A percentile compares a stretch with the other conserved stretches of the same genome.
phyloP scores from a whole-genome alignment of 2,113 vertebrate species.

The Salminus brasiliensis region DNA sequence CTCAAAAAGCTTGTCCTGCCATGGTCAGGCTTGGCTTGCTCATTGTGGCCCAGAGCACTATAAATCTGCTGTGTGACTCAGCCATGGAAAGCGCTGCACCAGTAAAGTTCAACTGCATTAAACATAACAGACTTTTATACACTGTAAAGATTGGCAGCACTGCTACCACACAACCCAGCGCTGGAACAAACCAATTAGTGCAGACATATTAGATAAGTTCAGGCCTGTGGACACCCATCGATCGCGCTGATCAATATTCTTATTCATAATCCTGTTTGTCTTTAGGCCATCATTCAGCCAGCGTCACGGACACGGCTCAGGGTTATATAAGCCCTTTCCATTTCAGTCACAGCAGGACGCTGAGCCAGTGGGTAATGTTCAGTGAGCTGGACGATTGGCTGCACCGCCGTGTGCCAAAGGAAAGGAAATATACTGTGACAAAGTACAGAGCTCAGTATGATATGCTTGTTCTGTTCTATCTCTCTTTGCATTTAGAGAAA shows the following conservation, averaged over 20 bases:
- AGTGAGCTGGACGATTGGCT: not conserved
- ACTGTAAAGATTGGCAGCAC: not conserved
- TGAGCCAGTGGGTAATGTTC: not conserved
- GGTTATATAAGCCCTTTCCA: not conserved
- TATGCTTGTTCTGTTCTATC: not conserved
- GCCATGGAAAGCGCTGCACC: not conserved
- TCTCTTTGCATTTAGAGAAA: not conserved
- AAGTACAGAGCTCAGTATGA: not conserved
- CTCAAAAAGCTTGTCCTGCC: no score
- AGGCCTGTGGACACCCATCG: not conserved
- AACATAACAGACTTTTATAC: not conserved
- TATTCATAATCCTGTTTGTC: slow-evolving; percentile 22
- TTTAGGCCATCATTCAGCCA: not conserved
- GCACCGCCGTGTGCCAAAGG: not conserved
- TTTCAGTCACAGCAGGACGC: not conserved
- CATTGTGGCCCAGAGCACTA: no score
- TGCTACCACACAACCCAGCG: not conserved
- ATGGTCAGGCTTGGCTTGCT: no score
- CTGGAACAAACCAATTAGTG: not conserved
- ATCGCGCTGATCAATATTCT: not conserved
- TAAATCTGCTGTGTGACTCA: no score
- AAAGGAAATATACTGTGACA: not conserved
- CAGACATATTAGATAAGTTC: not conserved
- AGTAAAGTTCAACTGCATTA: not conserved
- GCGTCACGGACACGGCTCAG: not conserved